Conservation (phyloP, 2,797 vertebrate species). For the Phrynocephalus vlangalii region DNA sequence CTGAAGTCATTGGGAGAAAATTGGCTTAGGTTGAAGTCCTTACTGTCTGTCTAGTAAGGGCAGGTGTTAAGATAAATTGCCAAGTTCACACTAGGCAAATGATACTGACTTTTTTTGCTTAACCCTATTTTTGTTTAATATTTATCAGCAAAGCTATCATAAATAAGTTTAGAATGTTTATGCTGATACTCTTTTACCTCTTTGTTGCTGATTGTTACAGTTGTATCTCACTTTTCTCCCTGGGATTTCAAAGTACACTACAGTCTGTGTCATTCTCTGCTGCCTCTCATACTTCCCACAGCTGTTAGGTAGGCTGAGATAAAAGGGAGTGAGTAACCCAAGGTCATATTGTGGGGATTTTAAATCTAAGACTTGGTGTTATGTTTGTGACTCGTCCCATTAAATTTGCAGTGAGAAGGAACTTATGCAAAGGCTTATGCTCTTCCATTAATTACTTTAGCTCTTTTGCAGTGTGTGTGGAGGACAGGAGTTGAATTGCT, state of each 20-base stretch:
- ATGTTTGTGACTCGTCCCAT: neutral
- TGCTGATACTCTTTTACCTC: neutral
- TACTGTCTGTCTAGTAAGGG: neutral
- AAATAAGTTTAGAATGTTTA: neutral
- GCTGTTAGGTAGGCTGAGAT: neutral
- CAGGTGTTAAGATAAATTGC: neutral
- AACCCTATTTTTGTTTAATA: neutral
- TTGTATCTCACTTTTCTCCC: neutral
- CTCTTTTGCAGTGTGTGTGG: too few relatives aligned
- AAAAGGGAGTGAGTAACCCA: neutral
- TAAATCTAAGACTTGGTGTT: neutral
- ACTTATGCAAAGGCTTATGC: conserved; percentile 21
- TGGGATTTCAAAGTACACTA: neutral
- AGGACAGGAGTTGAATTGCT: too few relatives aligned
- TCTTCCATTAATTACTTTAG: too few relatives aligned
- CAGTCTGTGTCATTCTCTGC: neutral
- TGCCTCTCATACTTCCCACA: neutral
- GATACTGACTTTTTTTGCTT: neutral
- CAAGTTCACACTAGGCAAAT: neutral
- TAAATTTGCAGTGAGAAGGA: neutral
- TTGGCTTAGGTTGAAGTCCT: neutral
- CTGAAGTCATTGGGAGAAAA: neutral
- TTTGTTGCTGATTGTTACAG: neutral
- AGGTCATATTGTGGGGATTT: neutral
- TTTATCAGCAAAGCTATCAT: neutral